Percentiles rank a stretch among this genome's conserved stretches.
phyloP scores from a whole-genome alignment of 2,113 vertebrate species.

The Antennarius striatus region DNA sequence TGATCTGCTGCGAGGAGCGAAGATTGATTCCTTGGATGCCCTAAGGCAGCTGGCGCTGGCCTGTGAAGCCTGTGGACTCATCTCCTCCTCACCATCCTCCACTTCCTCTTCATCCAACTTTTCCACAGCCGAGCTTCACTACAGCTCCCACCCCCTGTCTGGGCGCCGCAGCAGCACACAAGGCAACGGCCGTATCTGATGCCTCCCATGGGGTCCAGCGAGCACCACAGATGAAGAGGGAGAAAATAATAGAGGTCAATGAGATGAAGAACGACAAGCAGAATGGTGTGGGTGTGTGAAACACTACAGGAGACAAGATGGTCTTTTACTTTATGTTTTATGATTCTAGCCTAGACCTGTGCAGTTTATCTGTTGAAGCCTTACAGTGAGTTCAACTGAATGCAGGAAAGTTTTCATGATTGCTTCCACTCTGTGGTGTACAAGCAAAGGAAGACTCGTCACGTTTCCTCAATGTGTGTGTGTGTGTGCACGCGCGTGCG shows the following conservation, averaged over 20 bases:
- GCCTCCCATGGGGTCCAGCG: neutral
- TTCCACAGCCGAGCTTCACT: slow-evolving; percentile 71
- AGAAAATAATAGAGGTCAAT: too few relatives aligned
- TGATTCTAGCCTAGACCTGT: slow-evolving; percentile 25
- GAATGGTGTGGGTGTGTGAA: slow-evolving; percentile 11
- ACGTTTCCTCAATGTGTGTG: neutral
- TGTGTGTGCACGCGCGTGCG: neutral
- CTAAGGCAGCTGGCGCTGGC: slow-evolving; percentile 95
- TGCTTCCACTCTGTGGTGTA: slow-evolving; percentile 8
- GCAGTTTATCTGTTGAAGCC: slow-evolving; percentile 26
- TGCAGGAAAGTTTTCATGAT: slow-evolving; percentile 31
- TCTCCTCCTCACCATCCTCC: slow-evolving; percentile 54
- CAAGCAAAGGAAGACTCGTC: neutral
- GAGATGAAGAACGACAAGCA: too few relatives aligned
- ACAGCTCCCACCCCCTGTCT: slow-evolving; percentile 60
- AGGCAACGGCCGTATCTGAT: slow-evolving; percentile 80
- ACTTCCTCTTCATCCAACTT: slow-evolving; percentile 55
- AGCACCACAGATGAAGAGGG: neutral
- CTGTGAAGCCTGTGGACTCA: slow-evolving; percentile 89
- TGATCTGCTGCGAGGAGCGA: slow-evolving; percentile 92
- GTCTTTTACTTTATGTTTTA: slow-evolving; percentile 39
- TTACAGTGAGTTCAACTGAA: slow-evolving; percentile 26
- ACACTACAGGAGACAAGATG: slow-evolving; percentile 1
- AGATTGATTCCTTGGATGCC: slow-evolving; percentile 90
- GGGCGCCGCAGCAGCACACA: slow-evolving; percentile 72